Evolutionary conservation across 2,888 invertebrate species (phyloP).

Genomic region (Agriopis aurantiaria): DNA sequence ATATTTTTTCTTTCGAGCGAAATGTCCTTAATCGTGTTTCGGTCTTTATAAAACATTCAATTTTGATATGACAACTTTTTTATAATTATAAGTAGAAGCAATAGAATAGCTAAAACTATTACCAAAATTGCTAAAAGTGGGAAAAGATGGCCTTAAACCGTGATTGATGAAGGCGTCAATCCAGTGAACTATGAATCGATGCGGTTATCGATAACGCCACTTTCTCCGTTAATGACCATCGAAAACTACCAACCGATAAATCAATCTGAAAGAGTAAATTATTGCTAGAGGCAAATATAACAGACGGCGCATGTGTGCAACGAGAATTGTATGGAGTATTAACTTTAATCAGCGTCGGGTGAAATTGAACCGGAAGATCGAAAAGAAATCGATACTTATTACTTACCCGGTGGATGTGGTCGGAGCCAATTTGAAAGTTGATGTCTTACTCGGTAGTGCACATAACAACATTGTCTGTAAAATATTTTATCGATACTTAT

Average conservation of each 20-base stretch:
- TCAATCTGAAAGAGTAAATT: constrained; percentile 67
- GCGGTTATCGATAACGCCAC: constrained; percentile 56
- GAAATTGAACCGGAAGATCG: constrained; percentile 77
- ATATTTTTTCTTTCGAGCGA: no score
- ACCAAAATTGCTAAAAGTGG: no score
- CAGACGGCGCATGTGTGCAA: constrained; percentile 44
- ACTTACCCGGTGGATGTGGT: constrained; percentile 55
- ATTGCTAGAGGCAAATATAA: constrained; percentile 58
- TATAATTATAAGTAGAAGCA: no score
- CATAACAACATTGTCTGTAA: constrained; percentile 52
- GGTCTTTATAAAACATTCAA: no score
- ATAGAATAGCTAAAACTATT: no score
- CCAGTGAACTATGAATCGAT: constrained; percentile 68
- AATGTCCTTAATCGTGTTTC: no score
- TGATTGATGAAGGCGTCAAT: constrained; percentile 63
- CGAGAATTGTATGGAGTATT: constrained; percentile 58
- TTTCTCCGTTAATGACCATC: constrained; percentile 70
- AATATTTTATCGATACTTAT: constrained; percentile 52
- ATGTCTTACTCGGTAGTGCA: constrained; percentile 53
- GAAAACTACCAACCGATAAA: constrained; percentile 67
- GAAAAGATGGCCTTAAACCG: constrained; percentile 41
- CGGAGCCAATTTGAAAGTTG: constrained; percentile 64
- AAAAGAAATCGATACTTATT: constrained; percentile 70
- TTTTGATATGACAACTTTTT: no score
- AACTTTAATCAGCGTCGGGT: constrained; percentile 62